These are phyloP conservation scores for Leuciscus waleckii DNA, from an alignment of 2,797 vertebrate genomes.

Conservation along the genomic window DNA sequence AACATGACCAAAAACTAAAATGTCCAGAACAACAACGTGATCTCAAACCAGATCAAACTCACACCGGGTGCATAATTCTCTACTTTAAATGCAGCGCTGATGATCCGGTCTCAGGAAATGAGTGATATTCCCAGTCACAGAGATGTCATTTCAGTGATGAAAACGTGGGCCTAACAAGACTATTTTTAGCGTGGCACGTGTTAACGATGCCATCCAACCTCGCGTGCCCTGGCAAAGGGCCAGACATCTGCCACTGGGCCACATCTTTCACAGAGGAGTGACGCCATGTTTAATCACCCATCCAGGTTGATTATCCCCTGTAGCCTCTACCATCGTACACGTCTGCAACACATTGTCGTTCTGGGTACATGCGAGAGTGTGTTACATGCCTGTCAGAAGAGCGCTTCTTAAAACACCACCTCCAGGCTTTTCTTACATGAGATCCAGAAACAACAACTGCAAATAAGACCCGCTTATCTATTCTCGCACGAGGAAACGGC, in stretches of 20 bases:
- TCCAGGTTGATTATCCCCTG: slow-evolving; percentile 52
- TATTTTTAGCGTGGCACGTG: slow-evolving; percentile 61
- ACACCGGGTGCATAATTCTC: slow-evolving; percentile 33
- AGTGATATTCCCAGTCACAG: slow-evolving; percentile 51
- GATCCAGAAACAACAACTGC: not conserved
- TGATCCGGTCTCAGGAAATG: slow-evolving; percentile 36
- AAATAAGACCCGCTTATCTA: slow-evolving; percentile 3
- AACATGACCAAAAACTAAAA: not conserved
- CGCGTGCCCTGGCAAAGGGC: slow-evolving; percentile 38
- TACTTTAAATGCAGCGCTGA: slow-evolving; percentile 52
- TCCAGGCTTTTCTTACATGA: slow-evolving; percentile 3
- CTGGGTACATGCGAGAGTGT: not conserved
- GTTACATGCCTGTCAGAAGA: slow-evolving; percentile 38
- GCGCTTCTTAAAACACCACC: slow-evolving; percentile 21
- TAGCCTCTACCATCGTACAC: slow-evolving; percentile 32
- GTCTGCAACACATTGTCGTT: slow-evolving; percentile 49
- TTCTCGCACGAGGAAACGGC: not conserved
- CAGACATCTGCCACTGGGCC: slow-evolving; percentile 59
- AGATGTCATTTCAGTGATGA: slow-evolving; percentile 59
- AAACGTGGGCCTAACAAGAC: slow-evolving; percentile 48
- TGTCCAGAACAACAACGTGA: not conserved
- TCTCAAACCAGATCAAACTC: slow-evolving; percentile 39
- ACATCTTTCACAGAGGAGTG: slow-evolving; percentile 57
- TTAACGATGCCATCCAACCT: slow-evolving; percentile 50
- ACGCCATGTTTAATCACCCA: slow-evolving; percentile 60